Conservation (phyloP, 2,113 vertebrate genomes). For the Solea senegalensis region DNA sequence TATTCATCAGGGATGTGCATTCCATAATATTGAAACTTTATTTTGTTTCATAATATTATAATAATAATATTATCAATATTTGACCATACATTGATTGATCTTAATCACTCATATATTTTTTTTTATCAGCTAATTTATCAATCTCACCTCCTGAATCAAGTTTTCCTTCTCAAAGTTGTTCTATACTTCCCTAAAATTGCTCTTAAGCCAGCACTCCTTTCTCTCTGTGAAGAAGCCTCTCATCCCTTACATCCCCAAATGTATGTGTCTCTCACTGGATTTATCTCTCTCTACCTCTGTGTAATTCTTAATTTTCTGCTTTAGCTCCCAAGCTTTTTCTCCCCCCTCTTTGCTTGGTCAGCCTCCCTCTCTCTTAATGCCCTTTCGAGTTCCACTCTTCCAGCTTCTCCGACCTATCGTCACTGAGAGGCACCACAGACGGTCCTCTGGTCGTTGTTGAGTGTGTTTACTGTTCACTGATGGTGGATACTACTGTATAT, state of each 20-base stretch:
- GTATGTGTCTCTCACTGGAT: slow-evolving; percentile 16
- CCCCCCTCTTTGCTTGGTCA: slow-evolving; percentile 47
- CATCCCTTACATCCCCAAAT: slow-evolving; percentile 35
- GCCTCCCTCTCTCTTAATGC: slow-evolving; percentile 19
- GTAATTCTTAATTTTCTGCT: slow-evolving; percentile 64
- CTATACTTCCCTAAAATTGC: too few species aligned
- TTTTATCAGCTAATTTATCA: too few species aligned
- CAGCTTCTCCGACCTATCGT: slow-evolving; percentile 39
- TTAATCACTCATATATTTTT: too few species aligned
- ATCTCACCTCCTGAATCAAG: too few species aligned
- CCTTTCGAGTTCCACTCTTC: slow-evolving; percentile 48
- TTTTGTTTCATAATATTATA: too few species aligned
- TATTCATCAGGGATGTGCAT: too few species aligned
- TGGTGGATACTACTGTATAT: neutral
- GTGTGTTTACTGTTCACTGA: slow-evolving; percentile 44
- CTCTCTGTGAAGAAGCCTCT: slow-evolving; percentile 2
- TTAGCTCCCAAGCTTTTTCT: slow-evolving; percentile 50
- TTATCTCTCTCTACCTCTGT: slow-evolving; percentile 24
- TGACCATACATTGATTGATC: too few species aligned
- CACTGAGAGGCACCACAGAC: slow-evolving; percentile 18
- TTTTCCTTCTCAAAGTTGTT: too few species aligned
- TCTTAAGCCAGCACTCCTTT: neutral
- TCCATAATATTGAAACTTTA: too few species aligned
- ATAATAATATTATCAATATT: too few species aligned
- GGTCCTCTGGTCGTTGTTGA: slow-evolving; percentile 25